Conservation (phyloP, 2,888 invertebrate genomes). For the Ischnus inquisitorius region DNA sequence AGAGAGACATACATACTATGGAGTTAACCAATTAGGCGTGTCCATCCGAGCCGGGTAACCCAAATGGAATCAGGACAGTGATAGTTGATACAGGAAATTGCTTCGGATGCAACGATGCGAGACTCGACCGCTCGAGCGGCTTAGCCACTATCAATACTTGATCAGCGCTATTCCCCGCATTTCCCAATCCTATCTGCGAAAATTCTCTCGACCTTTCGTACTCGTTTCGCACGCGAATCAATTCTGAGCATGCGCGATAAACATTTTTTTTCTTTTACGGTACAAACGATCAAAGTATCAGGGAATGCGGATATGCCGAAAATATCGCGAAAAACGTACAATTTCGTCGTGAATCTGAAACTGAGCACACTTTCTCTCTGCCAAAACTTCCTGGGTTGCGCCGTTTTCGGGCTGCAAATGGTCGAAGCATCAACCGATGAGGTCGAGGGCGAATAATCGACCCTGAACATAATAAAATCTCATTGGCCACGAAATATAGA, state of each 20-base stretch:
- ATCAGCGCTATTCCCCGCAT: slow-evolving; percentile 1
- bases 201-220: neutral
- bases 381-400: neutral
- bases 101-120: slow-evolving; percentile 58
- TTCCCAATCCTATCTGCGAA: neutral
- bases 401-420: neutral
- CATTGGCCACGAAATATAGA: neutral
- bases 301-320: too few relatives aligned
- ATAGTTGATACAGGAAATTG: slow-evolving; percentile 62
- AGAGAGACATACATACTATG: slow-evolving; percentile 3
- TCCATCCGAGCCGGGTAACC: slow-evolving; percentile 29
- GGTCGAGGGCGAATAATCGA: neutral
- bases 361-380: neutral
- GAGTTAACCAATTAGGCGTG: slow-evolving; percentile 38
- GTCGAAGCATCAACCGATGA: neutral
- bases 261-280: neutral
- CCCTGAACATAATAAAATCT: neutral
- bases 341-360: neutral
- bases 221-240: neutral
- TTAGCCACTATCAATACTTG: slow-evolving; percentile 28
- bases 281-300: too few relatives aligned
- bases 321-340: neutral
- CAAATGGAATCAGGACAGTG: slow-evolving; percentile 61
- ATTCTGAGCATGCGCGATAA: neutral
- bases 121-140: slow-evolving; percentile 45